Conservation (phyloP, 53 echinoderm and acorn worm genomes). For the Apostichopus leukothele region DNA sequence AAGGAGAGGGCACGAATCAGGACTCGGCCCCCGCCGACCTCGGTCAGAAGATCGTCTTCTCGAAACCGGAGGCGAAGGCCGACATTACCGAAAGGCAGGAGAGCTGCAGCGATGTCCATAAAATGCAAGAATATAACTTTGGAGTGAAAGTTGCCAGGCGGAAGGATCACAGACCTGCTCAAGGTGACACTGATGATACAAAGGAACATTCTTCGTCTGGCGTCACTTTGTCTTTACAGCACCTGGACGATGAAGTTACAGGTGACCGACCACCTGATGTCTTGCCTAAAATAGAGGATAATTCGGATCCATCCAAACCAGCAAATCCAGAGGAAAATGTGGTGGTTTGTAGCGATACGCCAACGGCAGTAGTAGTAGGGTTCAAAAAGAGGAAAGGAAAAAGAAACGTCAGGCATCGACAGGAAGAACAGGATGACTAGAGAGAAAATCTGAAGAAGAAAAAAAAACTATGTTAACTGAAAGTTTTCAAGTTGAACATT, state of each 20-base stretch:
- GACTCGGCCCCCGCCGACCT: slow-evolving; percentile 9
- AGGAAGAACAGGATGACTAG: slow-evolving; percentile 37
- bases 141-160: slow-evolving; percentile 50
- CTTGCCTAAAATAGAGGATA: not conserved
- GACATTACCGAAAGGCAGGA: not conserved
- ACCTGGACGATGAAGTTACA: slow-evolving; percentile 49
- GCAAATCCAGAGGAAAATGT: not conserved
- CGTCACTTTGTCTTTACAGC: slow-evolving; percentile 24
- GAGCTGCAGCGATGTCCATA: slow-evolving; percentile 64
- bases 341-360: not conserved
- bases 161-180: slow-evolving; percentile 21
- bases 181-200: not conserved
- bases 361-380: not conserved
- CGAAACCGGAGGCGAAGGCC: slow-evolving; percentile 51
- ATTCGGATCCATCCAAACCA: slow-evolving; percentile 14
- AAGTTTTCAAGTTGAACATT: not conserved
- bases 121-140: slow-evolving; percentile 76
- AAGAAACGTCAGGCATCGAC: slow-evolving; percentile 60
- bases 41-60: slow-evolving; percentile 59
- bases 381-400: slow-evolving; percentile 65
- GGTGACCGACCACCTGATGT: slow-evolving; percentile 27
- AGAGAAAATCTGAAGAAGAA: no score
- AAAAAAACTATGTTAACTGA: slow-evolving; percentile 3
- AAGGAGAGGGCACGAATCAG: slow-evolving; percentile 9
- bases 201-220: not conserved